phyloP scores from a whole-genome alignment of 2,888 invertebrate species.

The Nyleta sp. region DNA sequence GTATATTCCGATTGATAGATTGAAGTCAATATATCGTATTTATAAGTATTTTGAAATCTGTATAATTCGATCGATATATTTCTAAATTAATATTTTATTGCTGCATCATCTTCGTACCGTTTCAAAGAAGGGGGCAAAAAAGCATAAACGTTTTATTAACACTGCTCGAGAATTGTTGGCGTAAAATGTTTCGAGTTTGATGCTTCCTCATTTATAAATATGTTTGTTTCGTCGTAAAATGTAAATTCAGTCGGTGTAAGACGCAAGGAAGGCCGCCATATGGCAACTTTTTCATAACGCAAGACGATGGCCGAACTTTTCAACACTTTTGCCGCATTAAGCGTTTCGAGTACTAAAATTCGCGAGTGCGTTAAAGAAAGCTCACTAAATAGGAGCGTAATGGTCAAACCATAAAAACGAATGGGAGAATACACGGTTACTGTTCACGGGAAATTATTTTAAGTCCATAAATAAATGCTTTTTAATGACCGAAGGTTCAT shows the following conservation, averaged over 20 bases:
- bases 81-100: too few relatives aligned
- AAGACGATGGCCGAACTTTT: conserved; percentile 44
- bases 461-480: conserved; percentile 45
- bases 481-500: conserved; percentile 28
- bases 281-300: conserved; percentile 52
- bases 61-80: too few relatives aligned
- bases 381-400: conserved; percentile 53
- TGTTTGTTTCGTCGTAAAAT: conserved; percentile 54
- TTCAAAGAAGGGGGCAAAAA: too few relatives aligned
- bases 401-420: conserved; percentile 55
- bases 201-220: conserved; percentile 45
- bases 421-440: conserved; percentile 42
- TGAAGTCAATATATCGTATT: too few relatives aligned
- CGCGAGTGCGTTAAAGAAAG: conserved; percentile 51
- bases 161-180: conserved; percentile 13
- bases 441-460: conserved; percentile 41
- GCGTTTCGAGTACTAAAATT: conserved; percentile 56
- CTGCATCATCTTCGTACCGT: too few relatives aligned
- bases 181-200: conserved; percentile 42
- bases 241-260: conserved; percentile 42
- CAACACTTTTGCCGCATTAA: conserved; percentile 46
- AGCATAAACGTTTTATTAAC: conserved; percentile 33
- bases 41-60: too few relatives aligned
- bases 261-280: conserved; percentile 25
- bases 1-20: too few relatives aligned